Percentiles rank a stretch among this genome's conserved stretches.
phyloP scores from a whole-genome alignment of 2,888 invertebrate genomes.

The Nysson spinosus region DNA sequence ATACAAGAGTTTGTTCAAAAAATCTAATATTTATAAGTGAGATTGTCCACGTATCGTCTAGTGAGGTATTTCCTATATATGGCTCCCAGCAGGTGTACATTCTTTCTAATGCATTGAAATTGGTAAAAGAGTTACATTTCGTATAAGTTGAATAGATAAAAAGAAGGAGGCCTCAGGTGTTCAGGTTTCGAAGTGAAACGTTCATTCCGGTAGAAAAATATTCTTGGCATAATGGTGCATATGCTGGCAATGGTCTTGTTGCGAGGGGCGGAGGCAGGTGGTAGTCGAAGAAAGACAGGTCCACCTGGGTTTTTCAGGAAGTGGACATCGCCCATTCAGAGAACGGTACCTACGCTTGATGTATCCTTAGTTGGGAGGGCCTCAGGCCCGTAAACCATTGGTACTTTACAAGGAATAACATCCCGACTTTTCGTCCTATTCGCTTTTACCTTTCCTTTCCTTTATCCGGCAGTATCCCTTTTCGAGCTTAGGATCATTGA shows the following conservation, averaged over 20 bases:
- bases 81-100: too few species aligned
- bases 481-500: not conserved
- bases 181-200: not conserved
- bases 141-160: too few species aligned
- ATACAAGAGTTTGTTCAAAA: too few species aligned
- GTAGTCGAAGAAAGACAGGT: slow-evolving; percentile 45
- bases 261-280: slow-evolving; percentile 47
- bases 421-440: not conserved
- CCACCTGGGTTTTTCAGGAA: slow-evolving; percentile 58
- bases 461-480: not conserved
- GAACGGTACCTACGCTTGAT: slow-evolving; percentile 43
- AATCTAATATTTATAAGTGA: too few species aligned
- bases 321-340: slow-evolving; percentile 35
- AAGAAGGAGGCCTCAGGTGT: not conserved
- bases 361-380: slow-evolving; percentile 21
- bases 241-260: slow-evolving; percentile 28
- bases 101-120: too few species aligned
- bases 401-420: not conserved
- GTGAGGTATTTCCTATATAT: too few species aligned
- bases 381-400: slow-evolving; percentile 18
- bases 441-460: not conserved
- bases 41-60: too few species aligned
- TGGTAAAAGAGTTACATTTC: too few species aligned
- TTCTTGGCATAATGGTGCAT: slow-evolving; percentile 8
- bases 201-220: slow-evolving; percentile 1